phyloP scores from a whole-genome alignment of 1,140 invertebrate genomes.

The Brachionus paranguensis region DNA sequence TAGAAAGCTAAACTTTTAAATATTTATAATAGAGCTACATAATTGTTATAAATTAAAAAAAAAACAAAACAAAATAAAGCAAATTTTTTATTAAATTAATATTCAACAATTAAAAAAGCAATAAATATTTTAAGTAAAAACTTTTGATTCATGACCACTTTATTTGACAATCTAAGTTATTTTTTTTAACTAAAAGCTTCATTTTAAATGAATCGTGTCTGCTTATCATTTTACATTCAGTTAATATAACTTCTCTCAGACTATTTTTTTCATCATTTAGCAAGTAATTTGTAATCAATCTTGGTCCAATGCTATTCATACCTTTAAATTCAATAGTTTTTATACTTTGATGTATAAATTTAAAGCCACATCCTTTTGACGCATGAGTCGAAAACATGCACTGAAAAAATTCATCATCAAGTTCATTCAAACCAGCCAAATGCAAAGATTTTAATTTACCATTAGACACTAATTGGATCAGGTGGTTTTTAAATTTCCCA shows the following conservation, averaged over 20 bases:
- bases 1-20: too few species aligned
- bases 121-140: not conserved
- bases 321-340: slow-evolving; percentile 16
- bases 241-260: not conserved
- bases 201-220: not conserved
- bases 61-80: too few species aligned
- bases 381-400: not conserved
- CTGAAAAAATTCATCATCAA: slow-evolving; percentile 35
- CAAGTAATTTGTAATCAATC: slow-evolving; percentile 12
- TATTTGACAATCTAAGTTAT: not conserved
- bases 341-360: slow-evolving; percentile 7
- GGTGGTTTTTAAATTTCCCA: slow-evolving; percentile 1
- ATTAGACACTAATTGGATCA: not conserved
- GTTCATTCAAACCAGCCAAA: not conserved
- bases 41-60: too few species aligned
- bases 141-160: not conserved
- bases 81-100: not conserved
- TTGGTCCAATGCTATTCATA: not conserved
- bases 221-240: slow-evolving; percentile 3
- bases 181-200: not conserved
- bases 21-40: too few species aligned
- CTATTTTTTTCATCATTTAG: not conserved
- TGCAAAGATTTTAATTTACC: not conserved
- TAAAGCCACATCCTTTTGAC: not conserved
- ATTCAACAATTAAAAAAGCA: not conserved